Percentiles rank a stretch among this genome's conserved stretches.
Conservation (phyloP, 1,140 invertebrate species). For the Stegodyphus mimosarum region DNA sequence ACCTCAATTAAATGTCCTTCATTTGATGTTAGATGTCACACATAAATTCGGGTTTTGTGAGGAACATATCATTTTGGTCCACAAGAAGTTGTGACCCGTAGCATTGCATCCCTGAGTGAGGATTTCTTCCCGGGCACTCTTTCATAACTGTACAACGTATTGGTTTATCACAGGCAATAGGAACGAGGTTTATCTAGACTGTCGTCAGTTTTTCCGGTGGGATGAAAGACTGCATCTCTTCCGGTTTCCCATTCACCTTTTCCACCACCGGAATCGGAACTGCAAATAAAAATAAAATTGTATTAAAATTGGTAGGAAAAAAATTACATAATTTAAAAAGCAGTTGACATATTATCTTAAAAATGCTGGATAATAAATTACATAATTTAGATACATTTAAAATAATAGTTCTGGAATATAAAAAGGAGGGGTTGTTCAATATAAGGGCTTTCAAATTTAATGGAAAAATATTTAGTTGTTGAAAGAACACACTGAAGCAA, state of each 20-base stretch:
- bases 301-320: too few relatives aligned
- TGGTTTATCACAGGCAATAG: constrained; percentile 49
- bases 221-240: constrained; percentile 55
- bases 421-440: neutral
- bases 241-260: constrained; percentile 28
- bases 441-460: neutral
- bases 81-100: too few relatives aligned
- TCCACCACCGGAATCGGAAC: constrained; percentile 42
- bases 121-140: too few relatives aligned
- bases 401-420: neutral
- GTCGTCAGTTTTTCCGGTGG: constrained; percentile 39
- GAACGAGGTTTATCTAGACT: constrained; percentile 30
- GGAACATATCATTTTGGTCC: too few relatives aligned
- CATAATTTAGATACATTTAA: neutral
- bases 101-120: too few relatives aligned
- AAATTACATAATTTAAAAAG: neutral
- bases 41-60: too few relatives aligned
- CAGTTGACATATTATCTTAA: neutral
- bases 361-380: neutral
- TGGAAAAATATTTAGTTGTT: neutral
- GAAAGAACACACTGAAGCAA: too few relatives aligned
- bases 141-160: neutral
- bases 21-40: too few relatives aligned
- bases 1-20: too few relatives aligned
- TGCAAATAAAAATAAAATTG: neutral